Percentiles rank a stretch among this genome's conserved stretches.
Conservation (phyloP, 2,113 vertebrate species). For the Actenoides hombroni region DNA sequence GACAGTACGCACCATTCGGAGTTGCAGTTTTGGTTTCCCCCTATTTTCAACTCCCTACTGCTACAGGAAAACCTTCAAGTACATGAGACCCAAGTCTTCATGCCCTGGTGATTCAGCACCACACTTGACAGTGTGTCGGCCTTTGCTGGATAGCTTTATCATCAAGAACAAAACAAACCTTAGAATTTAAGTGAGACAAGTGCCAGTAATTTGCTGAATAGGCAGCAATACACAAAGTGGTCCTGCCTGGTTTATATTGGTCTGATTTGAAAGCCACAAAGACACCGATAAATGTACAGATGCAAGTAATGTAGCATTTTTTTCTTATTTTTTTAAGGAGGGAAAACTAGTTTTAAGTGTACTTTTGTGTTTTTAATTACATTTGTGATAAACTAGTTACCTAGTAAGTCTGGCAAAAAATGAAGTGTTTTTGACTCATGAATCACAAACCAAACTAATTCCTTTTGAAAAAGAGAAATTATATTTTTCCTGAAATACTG, state of each 20-base stretch:
- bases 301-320: background rate
- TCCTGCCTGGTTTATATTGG: background rate
- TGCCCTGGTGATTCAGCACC: background rate
- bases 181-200: background rate
- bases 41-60: background rate
- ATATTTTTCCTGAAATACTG: background rate
- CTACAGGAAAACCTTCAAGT: background rate
- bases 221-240: background rate
- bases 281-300: background rate
- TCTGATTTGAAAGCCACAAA: background rate
- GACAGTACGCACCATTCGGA: rapidly evolving
- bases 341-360: background rate
- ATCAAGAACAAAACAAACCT: background rate
- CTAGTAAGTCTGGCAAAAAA: background rate
- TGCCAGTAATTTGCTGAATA: rapidly evolving
- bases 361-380: background rate
- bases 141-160: background rate
- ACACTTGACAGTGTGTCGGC: background rate
- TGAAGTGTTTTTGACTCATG: background rate
- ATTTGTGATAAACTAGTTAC: background rate
- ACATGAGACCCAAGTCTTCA: rapidly evolving
- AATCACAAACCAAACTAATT: background rate
- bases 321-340: background rate
- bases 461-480: background rate
- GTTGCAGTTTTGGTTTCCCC: background rate